These are phyloP conservation scores for Parochlus steinenii DNA, from an alignment of 2,888 invertebrate species.

Conservation along the genomic window DNA sequence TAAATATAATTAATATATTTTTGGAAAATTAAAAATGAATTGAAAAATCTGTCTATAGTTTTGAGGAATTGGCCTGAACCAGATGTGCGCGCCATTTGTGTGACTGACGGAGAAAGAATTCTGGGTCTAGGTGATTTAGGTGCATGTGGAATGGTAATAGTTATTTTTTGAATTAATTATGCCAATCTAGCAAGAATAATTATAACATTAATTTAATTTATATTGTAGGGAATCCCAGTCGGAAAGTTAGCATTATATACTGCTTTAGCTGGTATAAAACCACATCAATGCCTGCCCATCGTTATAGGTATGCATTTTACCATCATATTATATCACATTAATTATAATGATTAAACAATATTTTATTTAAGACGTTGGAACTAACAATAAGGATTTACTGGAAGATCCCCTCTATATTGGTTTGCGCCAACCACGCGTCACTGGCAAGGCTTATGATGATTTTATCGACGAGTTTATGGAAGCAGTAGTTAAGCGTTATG, in stretches of 20 bases:
- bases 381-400: constrained; percentile 74
- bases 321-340: no score
- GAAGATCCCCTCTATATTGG: constrained; percentile 94
- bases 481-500: constrained; percentile 72
- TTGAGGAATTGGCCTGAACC: constrained; percentile 49
- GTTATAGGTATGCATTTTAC: no score
- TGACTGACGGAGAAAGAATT: constrained; percentile 95
- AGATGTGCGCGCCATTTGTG: constrained; percentile 72
- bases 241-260: constrained; percentile 94
- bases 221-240: constrained; percentile 97
- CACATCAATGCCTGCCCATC: constrained; percentile 86
- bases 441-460: constrained; percentile 77
- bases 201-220: no score
- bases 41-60: constrained; percentile 11
- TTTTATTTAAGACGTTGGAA: constrained; percentile 97
- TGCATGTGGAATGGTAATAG: constrained; percentile 62
- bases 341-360: no score
- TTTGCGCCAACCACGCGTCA: constrained; percentile 64
- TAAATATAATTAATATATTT: no score
- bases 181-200: constrained; percentile 4
- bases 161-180: background rate
- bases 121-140: constrained; percentile 93
- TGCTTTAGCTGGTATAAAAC: constrained; percentile 91
- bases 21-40: constrained; percentile 68
- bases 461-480: constrained; percentile 96